Percentiles rank a stretch among this genome's conserved stretches.
phyloP scores from a whole-genome alignment of 2,113 vertebrate species.

The Bolborhynchus lineola region DNA sequence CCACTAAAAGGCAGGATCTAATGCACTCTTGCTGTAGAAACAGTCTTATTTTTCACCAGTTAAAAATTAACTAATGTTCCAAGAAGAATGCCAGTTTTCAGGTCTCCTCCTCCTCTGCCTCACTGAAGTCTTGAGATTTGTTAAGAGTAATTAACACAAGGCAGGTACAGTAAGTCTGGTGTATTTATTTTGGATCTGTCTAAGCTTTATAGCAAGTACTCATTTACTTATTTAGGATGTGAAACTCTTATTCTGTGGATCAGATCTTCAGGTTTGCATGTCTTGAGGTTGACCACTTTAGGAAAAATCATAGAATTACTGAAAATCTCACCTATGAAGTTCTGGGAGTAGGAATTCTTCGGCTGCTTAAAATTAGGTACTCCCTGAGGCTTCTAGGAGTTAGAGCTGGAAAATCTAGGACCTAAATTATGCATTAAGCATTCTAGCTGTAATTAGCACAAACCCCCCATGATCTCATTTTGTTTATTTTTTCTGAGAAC shows the following conservation, averaged over 20 bases:
- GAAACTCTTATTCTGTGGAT: neutral
- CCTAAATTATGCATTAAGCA: neutral
- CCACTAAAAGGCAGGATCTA: neutral
- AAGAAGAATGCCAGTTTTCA: neutral
- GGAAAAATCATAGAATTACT: neutral
- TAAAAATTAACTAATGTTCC: constrained; percentile 37
- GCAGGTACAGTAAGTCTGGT: neutral
- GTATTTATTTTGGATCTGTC: neutral
- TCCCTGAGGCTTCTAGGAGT: neutral
- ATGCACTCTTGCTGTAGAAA: neutral
- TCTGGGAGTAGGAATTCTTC: neutral
- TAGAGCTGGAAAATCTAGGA: neutral
- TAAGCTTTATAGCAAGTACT: neutral
- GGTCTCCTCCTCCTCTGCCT: neutral
- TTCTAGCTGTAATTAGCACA: neutral
- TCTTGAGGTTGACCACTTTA: neutral
- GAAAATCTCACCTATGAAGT: neutral
- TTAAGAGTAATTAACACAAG: neutral
- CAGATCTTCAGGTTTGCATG: neutral
- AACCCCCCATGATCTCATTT: neutral
- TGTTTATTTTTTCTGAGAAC: neutral
- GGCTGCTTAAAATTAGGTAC: neutral
- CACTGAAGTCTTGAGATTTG: neutral
- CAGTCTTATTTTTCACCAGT: neutral
- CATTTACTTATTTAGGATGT: neutral